Evolutionary conservation across 2,113 vertebrate genomes (phyloP), one percentile per base, ranked within the genome.

Genomic region (Australoheros scitulus): DNA sequence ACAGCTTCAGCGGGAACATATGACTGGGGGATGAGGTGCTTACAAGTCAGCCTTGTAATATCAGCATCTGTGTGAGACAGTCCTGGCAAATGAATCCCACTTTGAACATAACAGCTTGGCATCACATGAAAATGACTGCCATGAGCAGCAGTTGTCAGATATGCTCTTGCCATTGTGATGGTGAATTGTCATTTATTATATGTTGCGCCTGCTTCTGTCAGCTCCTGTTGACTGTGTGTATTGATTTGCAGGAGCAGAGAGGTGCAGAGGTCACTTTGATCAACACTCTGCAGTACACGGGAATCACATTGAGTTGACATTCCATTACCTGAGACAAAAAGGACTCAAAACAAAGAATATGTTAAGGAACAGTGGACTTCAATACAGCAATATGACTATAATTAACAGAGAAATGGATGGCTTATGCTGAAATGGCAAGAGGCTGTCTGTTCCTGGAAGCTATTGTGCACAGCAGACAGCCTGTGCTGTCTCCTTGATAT

Each of bases 251-350:
- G 95, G 95, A 96, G 94, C 93, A 59, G 92, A 95, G 74, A 75
- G 92, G 93, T 95, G 91, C 96, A 96, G 96, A 97, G 97, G 97
- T 97, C 96, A 97, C 96, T 98, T 98, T 97, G 96, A 97, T 97
- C 96, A 96, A 94, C 95, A 88, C 95, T 95, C 93, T 91, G 96
- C 93, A 88, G 95, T 96, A 95, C 92, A 90, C 92, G 91, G 87
- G 91, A 93, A 96, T 96, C 96, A 84, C 83, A 79, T 88, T 84
- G 81, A 94, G 94, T 95, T 97, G 97, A 97, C 97, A 95, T 97
- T 97, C 96, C 96, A 97, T 97, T 97, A 97, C 96, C 95, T 94
- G 94, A 95, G 93, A 96, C 95, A 96, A 96, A 95, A 94, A 92
- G 83, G 78, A 91, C 94, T 95, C 93, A 95, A 95, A 96, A 95